These are phyloP conservation scores for Proales similis DNA, from an alignment of 1,140 invertebrate genomes.

Conservation along the genomic window DNA sequence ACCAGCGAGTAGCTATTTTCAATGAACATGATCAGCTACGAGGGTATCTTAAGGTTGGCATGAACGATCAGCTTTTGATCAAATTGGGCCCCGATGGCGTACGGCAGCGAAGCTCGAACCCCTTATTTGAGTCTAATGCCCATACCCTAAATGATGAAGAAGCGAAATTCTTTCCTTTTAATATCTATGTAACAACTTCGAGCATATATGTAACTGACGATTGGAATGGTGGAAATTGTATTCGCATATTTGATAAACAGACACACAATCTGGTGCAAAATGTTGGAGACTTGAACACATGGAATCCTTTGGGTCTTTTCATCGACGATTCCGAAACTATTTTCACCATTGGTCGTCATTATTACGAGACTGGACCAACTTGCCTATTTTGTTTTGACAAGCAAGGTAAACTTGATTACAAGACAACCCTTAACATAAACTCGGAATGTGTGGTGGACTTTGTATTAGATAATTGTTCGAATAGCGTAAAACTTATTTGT, in stretches of 20 bases:
- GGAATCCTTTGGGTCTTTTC: constrained; percentile 32
- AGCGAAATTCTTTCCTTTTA: constrained; percentile 25
- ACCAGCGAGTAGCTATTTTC: constrained; percentile 19
- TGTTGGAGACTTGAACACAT: constrained; percentile 27
- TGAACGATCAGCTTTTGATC: too few species aligned
- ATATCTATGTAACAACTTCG: constrained; percentile 14
- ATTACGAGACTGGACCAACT: constrained; percentile 34
- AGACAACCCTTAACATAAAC: constrained; percentile 16
- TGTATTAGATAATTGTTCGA: constrained; percentile 14
- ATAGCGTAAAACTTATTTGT: constrained; percentile 14
- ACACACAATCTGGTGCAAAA: constrained; percentile 15
- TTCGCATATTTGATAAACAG: constrained; percentile 25
- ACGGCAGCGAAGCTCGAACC: too few species aligned
- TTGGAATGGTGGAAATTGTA: constrained; percentile 34
- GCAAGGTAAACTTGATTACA: constrained; percentile 12
- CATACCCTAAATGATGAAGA: too few species aligned
- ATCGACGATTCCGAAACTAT: constrained; percentile 23
- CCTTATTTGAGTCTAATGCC: too few species aligned
- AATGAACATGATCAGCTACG: constrained; percentile 35
- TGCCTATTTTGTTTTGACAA: constrained; percentile 25
- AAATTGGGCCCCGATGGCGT: too few species aligned
- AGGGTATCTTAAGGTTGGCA: constrained; percentile 21
- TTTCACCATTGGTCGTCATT: constrained; percentile 17
- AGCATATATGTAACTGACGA: constrained; percentile 27
- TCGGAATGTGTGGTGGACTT: constrained; percentile 29